Conservation (phyloP, 2,113 vertebrate genomes). For the Petromus typicus region DNA sequence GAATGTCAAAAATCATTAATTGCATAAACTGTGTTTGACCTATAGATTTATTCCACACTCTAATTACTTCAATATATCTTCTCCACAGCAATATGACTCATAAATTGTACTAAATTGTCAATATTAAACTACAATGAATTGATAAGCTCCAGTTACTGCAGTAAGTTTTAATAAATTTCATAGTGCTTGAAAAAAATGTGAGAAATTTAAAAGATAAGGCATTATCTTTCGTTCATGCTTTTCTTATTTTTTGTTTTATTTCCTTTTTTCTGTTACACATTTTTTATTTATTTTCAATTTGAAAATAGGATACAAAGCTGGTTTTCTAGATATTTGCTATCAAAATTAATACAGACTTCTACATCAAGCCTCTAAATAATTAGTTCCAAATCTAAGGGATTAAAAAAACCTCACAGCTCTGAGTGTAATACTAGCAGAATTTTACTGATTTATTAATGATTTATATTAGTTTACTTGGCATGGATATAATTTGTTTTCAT, state of each 20-base stretch:
- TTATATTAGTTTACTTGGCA: neutral
- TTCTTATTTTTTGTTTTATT: neutral
- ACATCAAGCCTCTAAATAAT: conserved; percentile 17
- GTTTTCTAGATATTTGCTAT: neutral
- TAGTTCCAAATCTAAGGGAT: neutral
- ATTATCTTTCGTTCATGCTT: neutral
- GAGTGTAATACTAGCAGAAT: neutral
- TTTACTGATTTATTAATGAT: neutral
- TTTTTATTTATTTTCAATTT: neutral
- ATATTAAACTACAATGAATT: neutral
- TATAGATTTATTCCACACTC: neutral
- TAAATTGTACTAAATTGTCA: conserved; percentile 7
- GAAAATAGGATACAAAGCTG: neutral
- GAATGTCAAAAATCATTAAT: neutral
- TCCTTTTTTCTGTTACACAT: neutral
- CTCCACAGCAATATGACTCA: neutral
- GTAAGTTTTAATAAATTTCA: neutral
- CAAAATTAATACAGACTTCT: neutral
- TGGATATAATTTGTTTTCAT: neutral
- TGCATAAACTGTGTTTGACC: neutral
- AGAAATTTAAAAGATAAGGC: neutral
- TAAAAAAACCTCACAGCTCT: neutral
- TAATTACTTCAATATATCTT: neutral
- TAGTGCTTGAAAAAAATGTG: neutral
- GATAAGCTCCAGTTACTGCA: neutral